Percentiles rank a stretch among this genome's conserved stretches.
Conservation (phyloP, 2,797 vertebrate species). For the Eutrigla gurnardus region DNA sequence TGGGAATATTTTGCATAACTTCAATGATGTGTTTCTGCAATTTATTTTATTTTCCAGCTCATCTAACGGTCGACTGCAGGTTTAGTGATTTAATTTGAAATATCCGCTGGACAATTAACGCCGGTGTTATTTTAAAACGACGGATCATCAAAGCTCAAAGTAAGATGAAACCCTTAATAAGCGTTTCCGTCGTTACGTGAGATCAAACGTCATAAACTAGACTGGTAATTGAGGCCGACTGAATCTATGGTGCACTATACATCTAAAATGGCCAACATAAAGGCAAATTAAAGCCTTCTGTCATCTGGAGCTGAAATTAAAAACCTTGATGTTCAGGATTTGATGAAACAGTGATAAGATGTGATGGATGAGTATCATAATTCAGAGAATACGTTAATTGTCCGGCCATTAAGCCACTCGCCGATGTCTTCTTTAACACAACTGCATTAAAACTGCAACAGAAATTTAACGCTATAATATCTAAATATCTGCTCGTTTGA, state of each 20-base stretch:
- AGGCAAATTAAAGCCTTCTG: not conserved
- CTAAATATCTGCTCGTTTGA: not conserved
- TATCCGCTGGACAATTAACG: not conserved
- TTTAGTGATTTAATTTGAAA: not conserved
- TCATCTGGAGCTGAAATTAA: not conserved
- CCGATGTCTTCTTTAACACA: constrained; percentile 2
- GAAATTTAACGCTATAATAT: not conserved
- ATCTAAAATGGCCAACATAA: not conserved
- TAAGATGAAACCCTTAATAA: not conserved
- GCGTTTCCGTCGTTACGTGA: not conserved
- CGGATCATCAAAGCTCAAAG: not conserved
- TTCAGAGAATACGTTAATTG: not conserved
- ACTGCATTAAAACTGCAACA: not conserved
- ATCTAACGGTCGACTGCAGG: too few relatives aligned
- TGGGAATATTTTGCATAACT: not conserved
- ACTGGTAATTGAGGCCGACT: not conserved
- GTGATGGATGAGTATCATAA: not conserved
- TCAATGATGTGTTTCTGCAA: not conserved
- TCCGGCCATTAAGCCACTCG: not conserved
- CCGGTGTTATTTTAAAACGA: not conserved
- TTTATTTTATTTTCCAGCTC: not conserved
- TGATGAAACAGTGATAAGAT: not conserved
- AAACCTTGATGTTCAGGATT: not conserved
- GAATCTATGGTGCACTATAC: not conserved
- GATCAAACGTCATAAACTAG: constrained; percentile 6